Evolutionary conservation across 2,888 invertebrate genomes (phyloP).

Genomic region (Thera obeliscata): DNA sequence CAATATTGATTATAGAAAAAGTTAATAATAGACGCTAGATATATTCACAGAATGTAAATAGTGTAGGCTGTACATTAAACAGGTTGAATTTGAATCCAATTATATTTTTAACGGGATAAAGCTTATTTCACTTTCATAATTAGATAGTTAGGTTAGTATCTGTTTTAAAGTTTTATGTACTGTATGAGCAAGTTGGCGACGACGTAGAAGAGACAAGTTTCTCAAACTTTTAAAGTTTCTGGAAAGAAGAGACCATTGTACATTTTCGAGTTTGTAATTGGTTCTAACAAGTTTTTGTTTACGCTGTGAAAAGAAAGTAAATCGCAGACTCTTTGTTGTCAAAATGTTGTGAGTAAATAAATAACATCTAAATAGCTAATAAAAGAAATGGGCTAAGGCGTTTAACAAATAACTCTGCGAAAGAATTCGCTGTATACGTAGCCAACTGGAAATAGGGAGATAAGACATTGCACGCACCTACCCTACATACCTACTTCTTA

Average conservation of each 20-base stretch:
- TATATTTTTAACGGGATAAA: not conserved
- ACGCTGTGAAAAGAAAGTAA: conserved; percentile 10
- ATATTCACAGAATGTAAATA: no score
- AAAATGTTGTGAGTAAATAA: conserved; percentile 22
- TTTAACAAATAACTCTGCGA: conserved; percentile 60
- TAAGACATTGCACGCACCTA: conserved; percentile 57
- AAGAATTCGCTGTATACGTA: conserved; percentile 62
- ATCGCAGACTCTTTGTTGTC: not conserved
- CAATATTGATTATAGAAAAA: no score
- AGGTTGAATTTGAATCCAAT: no score
- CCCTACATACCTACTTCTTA: conserved; percentile 5
- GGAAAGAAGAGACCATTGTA: conserved; percentile 4
- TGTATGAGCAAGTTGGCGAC: not conserved
- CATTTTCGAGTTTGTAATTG: conserved; percentile 10
- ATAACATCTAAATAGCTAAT: conserved; percentile 44
- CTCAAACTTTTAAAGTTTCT: conserved; percentile 7
- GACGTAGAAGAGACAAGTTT: conserved; percentile 5
- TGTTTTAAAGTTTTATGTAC: not conserved
- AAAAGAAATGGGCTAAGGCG: conserved; percentile 60
- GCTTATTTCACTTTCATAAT: not conserved
- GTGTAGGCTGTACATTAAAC: no score
- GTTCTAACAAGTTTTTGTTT: conserved; percentile 10
- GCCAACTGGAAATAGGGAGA: conserved; percentile 67
- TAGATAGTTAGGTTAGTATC: not conserved
- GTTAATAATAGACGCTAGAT: no score